A percentile compares a stretch with the other conserved stretches of the same genome.
Evolutionary conservation across 2,888 invertebrate genomes (phyloP).

Genomic region (Strigamia maritima): DNA sequence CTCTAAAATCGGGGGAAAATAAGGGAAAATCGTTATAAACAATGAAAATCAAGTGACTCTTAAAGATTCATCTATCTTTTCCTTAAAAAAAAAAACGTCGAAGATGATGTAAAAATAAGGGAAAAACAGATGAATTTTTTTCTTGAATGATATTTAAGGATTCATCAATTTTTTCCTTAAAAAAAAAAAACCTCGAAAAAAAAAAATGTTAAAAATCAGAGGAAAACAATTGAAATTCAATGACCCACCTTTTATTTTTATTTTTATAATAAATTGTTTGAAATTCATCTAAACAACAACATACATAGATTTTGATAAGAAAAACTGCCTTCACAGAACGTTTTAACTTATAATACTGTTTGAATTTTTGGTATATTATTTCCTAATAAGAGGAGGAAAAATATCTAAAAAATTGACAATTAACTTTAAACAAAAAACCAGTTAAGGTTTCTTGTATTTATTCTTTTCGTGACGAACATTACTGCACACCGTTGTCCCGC

Average conservation of each 20-base stretch:
- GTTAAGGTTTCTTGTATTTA: slow-evolving; percentile 35
- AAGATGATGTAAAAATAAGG: too few species aligned
- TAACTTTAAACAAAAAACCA: background rate
- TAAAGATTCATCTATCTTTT: too few species aligned
- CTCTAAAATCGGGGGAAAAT: too few species aligned
- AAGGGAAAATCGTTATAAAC: too few species aligned
- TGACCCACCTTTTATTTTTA: background rate
- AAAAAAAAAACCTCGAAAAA: background rate
- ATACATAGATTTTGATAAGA: background rate
- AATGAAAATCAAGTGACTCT: too few species aligned
- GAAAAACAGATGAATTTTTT: too few species aligned
- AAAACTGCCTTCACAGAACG: background rate
- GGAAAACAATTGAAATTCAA: background rate
- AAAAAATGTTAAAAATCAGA: slow-evolving; percentile 14
- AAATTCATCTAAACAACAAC: background rate
- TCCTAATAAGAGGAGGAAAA: background rate
- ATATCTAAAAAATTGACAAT: background rate
- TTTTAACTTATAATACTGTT: background rate
- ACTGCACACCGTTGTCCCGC: background rate
- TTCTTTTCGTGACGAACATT: slow-evolving; percentile 10
- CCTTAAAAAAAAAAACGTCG: too few species aligned
- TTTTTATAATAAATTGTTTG: background rate
- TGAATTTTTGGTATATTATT: background rate
- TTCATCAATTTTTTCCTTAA: too few species aligned
- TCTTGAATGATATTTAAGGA: too few species aligned